phyloP scores from a whole-genome alignment of 2,888 invertebrate genomes.

The Heliconius sara region DNA sequence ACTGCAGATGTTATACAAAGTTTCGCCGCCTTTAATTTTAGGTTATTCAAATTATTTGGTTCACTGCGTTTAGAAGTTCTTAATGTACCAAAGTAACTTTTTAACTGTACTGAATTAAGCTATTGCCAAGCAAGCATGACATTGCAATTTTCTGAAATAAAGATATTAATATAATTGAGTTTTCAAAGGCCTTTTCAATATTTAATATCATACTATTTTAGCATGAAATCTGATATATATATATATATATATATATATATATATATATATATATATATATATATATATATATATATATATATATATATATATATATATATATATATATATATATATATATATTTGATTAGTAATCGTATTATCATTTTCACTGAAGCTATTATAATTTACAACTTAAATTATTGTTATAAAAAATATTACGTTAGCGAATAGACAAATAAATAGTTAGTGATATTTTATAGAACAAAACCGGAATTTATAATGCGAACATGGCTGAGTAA shows the following conservation, averaged over 20 bases:
- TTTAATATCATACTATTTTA: not conserved
- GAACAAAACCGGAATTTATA: not conserved
- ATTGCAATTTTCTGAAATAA: not conserved
- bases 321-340: too few species aligned
- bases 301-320: too few species aligned
- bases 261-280: too few species aligned
- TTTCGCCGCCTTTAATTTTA: slow-evolving; percentile 21
- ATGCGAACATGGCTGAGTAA: not conserved
- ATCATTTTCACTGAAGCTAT: not conserved
- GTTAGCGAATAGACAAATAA: too few species aligned
- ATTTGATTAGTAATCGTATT: too few species aligned
- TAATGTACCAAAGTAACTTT: slow-evolving; percentile 9
- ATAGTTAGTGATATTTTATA: not conserved
- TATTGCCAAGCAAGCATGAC: not conserved
- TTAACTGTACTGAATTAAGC: slow-evolving; percentile 15
- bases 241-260: too few species aligned
- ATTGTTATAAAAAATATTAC: too few species aligned
- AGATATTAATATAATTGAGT: not conserved
- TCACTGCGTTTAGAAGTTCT: slow-evolving; percentile 15
- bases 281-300: too few species aligned
- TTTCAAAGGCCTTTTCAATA: not conserved
- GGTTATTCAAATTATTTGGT: slow-evolving; percentile 21
- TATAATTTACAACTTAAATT: not conserved
- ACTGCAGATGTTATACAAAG: slow-evolving; percentile 45
- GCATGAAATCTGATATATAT: not conserved